A percentile compares a stretch with the other conserved stretches of the same genome.
phyloP scores from a whole-genome alignment of 2,113 vertebrate species.

The Crocuta crocuta region DNA sequence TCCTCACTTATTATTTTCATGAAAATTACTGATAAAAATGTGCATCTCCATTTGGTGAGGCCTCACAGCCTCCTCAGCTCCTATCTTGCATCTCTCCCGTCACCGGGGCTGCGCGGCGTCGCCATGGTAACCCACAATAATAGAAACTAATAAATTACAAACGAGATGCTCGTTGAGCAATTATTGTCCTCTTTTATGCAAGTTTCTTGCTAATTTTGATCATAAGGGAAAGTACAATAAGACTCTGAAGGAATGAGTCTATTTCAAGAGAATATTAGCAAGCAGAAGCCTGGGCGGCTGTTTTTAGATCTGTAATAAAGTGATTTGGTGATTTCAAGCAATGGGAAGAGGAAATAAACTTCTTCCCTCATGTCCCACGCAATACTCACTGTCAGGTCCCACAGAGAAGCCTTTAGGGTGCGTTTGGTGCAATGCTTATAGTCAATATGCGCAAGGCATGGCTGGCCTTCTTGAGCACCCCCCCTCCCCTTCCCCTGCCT shows the following conservation, averaged over 20 bases:
- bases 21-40: constrained; percentile 94
- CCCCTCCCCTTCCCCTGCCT: not conserved
- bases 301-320: constrained; percentile 86
- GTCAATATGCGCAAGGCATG: not conserved
- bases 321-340: constrained; percentile 84
- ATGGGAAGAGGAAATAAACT: constrained; percentile 81
- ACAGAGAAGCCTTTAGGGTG: not conserved
- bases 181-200: constrained; percentile 94
- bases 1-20: constrained; percentile 93
- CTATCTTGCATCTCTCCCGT: constrained; percentile 92
- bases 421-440: not conserved
- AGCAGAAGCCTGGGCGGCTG: constrained; percentile 76
- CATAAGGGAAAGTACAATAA: constrained; percentile 91
- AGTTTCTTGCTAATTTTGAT: constrained; percentile 93
- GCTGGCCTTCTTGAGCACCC: not conserved
- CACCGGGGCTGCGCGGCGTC: constrained; percentile 87
- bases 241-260: constrained; percentile 88
- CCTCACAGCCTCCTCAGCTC: constrained; percentile 87
- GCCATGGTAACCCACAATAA: constrained; percentile 90
- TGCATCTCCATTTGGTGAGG: constrained; percentile 91
- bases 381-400: not conserved
- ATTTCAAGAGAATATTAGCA: constrained; percentile 89
- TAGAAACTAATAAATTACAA: constrained; percentile 94
- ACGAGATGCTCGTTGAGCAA: constrained; percentile 93
- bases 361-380: constrained; percentile 57